These are phyloP conservation scores for Dioctria linearis DNA, from an alignment of 2,888 invertebrate species.

Conservation along the genomic window DNA sequence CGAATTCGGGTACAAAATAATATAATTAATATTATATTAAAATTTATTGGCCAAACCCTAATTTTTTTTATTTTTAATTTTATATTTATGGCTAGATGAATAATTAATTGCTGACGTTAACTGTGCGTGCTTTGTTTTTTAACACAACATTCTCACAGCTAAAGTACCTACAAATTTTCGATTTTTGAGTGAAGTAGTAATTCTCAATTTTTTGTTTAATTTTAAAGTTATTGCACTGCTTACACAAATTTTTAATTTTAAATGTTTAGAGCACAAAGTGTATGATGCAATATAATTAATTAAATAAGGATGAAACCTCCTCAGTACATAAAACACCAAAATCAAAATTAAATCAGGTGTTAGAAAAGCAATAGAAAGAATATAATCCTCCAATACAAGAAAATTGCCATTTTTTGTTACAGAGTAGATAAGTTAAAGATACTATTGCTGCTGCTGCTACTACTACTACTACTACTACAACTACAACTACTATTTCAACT, in stretches of 20 bases:
- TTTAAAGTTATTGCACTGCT: no score
- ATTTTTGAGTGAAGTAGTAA: no score
- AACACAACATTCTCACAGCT: no score
- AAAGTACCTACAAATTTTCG: no score
- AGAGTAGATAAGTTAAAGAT: constrained; percentile 12
- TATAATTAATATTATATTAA: no score
- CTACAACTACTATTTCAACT: constrained; percentile 9
- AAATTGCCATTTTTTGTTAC: constrained; percentile 37
- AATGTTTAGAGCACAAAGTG: constrained; percentile 22
- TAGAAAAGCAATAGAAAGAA: constrained; percentile 17
- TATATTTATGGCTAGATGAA: no score
- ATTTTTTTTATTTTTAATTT: no score
- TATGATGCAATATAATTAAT: background rate
- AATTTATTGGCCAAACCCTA: no score
- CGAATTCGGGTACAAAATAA: no score
- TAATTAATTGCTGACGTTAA: no score
- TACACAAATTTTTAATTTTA: background rate
- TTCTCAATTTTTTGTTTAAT: no score
- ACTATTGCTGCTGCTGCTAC: background rate
- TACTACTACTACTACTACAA: constrained; percentile 3
- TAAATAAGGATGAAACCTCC: constrained; percentile 26
- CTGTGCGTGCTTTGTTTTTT: no score
- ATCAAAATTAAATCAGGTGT: constrained; percentile 44
- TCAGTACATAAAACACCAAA: constrained; percentile 15
- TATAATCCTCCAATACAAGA: constrained; percentile 26